A percentile compares a stretch with the other conserved stretches of the same genome.
phyloP scores from a whole-genome alignment of 2,797 vertebrate genomes.

The Acanthornis magna region DNA sequence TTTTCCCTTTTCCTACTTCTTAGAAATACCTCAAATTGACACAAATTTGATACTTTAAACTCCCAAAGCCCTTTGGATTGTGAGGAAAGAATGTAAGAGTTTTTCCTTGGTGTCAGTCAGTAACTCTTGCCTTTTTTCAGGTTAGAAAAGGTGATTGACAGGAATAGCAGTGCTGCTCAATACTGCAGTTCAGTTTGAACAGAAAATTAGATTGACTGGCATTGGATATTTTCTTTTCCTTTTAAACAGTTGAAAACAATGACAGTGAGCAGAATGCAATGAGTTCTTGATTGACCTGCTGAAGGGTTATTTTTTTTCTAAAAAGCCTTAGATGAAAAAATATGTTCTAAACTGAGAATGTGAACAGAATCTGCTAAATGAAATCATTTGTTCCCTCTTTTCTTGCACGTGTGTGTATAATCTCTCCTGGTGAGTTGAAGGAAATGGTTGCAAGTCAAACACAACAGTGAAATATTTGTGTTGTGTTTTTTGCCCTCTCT shows the following conservation, averaged over 20 bases:
- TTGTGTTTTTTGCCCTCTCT: not conserved
- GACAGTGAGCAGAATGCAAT: not conserved
- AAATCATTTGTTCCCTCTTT: not conserved
- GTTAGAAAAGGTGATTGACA: constrained; percentile 56
- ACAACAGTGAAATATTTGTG: not conserved
- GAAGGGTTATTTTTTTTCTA: not conserved
- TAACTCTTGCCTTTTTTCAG: constrained; percentile 43
- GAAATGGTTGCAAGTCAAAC: not conserved
- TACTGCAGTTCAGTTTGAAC: not conserved
- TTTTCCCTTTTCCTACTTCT: not conserved
- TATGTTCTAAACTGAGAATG: not conserved
- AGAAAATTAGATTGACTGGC: constrained; percentile 8
- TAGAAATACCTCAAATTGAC: constrained; percentile 62
- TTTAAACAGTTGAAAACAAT: not conserved
- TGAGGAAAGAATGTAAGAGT: constrained; percentile 27
- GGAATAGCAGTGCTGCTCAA: constrained; percentile 10
- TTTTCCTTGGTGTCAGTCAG: constrained; percentile 55
- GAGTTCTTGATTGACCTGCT: not conserved
- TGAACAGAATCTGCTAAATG: not conserved
- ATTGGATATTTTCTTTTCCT: not conserved
- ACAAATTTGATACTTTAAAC: constrained; percentile 63
- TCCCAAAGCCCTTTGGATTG: constrained; percentile 44
- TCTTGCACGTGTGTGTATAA: not conserved
- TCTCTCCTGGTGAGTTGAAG: not conserved
- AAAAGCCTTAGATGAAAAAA: not conserved